A percentile compares a stretch with the other conserved stretches of the same genome.
Evolutionary conservation across 2,888 invertebrate genomes (phyloP).

Genomic region (Sarcophaga variegata): DNA sequence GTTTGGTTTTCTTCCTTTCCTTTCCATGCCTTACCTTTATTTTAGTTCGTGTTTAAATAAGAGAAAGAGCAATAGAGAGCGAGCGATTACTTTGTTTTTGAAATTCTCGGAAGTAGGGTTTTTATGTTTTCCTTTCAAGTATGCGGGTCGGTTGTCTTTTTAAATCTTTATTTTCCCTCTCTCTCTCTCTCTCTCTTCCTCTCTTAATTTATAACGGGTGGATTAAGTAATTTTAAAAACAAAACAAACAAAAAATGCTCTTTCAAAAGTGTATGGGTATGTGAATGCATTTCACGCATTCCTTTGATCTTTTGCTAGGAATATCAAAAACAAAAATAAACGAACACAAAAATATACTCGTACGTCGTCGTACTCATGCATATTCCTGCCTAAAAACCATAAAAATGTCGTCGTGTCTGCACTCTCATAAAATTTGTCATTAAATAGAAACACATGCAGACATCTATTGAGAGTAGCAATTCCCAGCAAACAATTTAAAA

Average conservation of each 20-base stretch:
- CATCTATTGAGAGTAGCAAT: background rate
- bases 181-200: background rate
- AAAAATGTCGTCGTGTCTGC: slow-evolving; percentile 37
- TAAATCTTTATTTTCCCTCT: background rate
- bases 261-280: slow-evolving; percentile 44
- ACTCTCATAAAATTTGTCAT: slow-evolving; percentile 37
- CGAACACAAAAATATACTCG: background rate
- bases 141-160: slow-evolving; percentile 49
- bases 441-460: slow-evolving; percentile 1
- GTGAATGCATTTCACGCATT: slow-evolving; percentile 25
- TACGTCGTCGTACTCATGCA: too few relatives aligned
- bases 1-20: too few relatives aligned
- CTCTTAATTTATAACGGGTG: slow-evolving; percentile 49
- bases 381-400: slow-evolving; percentile 30
- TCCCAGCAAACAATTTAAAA: slow-evolving; percentile 34
- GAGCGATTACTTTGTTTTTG: background rate
- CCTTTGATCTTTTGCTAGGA: slow-evolving; percentile 63
- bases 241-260: slow-evolving; percentile 8
- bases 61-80: background rate
- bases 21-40: slow-evolving; percentile 2
- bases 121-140: slow-evolving; percentile 58
- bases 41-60: slow-evolving; percentile 7
- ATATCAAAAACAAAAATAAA: slow-evolving; percentile 46
- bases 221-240: slow-evolving; percentile 25
- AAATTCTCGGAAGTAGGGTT: slow-evolving; percentile 61